Base-by-base conservation (phyloP, 92 coral and sea anemone genomes). In the Epizoanthus illoricatus region DNA sequence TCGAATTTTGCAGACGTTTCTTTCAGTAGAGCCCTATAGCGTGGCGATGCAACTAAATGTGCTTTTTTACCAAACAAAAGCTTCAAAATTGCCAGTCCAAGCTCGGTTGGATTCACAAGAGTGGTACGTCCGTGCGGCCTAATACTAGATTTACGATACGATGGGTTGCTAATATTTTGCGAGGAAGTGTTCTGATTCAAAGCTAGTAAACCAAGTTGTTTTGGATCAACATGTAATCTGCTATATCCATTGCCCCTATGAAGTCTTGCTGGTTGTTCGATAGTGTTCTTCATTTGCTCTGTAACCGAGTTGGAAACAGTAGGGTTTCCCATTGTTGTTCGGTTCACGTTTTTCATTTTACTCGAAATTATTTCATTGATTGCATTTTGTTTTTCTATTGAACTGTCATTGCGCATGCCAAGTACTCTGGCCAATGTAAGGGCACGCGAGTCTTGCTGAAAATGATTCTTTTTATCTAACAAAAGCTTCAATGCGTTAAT, bases 51-150 rank as follows among this genome's bases (percentile, higher is more conserved):
- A 12, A 97, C 97, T 79, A 93, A 88, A 21, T 81, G 84, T 19
- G 99, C 99, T 42, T 89, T 87, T 66, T 83, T 92, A 10, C 99
- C 99, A 73, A 97, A 97, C 24, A 97, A 80, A 18, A 97, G 85
- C 73, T 86, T 93, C 41, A 97, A 69, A 65, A 97, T 94, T 16
- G 99, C 91, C 19, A 94, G 73, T 18, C 99, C 99, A 18, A 97
- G 88, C 65, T 90, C 89, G 9, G 99, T 93, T 2, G 99, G 97
- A 71, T 93, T 87, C 24, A 93, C 91, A 17, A 91, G 89, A 45
- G 86, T 66, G 39, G 92, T 79, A 54, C 79, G 86, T 16, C 81
- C 7, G n/a, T 58, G 83, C 36, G 47, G 71, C n/a, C n/a, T 63
- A 21, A 78, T 78, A 41, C 49, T 45, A 18, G 82, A 78, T 78